Base-by-base conservation (phyloP, 2,888 invertebrate genomes). In the Diaperis boleti region DNA sequence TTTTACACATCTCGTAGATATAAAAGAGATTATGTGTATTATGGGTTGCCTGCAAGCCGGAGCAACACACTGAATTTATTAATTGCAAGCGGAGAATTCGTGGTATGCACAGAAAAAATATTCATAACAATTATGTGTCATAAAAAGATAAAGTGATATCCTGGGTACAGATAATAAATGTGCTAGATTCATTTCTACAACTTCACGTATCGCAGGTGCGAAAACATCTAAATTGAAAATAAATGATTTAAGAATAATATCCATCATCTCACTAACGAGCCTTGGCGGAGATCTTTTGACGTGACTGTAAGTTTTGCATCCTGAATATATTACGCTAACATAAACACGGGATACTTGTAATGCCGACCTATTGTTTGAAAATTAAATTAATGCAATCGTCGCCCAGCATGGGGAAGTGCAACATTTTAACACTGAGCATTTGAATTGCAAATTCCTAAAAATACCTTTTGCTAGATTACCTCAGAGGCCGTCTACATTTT, bases 381-480 rank as follows among this genome's bases (percentile, higher is more conserved):
- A 39, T 41, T 10, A 52, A 52, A 52, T 52, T 52, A 52, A 52
- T 52, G 52, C 37, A 39, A 52, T 52, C 52, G 52, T 39, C 15
- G 52, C 37, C 4, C 35, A 20, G 52, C 37, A 52, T 29, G 52
- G 22, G 52, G 52, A 52, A 52, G 52, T 52, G 52, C 52, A 52
- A 52, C 52, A 52, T 52, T 52, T 52, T 22, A 50, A 14, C 50
- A 37, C 37, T 22, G 10, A 29, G 26, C 7, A 52, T 52, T 52
- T 52, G 52, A 52, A 52, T 52, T 52, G 52, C 37, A 39, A 52
- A 52, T 52, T 52, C 29, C 39, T 52, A 52, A 52, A 52, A 52
- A 52, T 52, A 52, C 52, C 14, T 29, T 50, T 50, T 26, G 52
- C 20, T 37, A 37, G 15, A 39, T 22, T 52, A 22, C 52, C 26